Evolutionary conservation across 2,888 invertebrate species (phyloP), one percentile per base, ranked within the genome.

Genomic region (Seladonia tumulorum): DNA sequence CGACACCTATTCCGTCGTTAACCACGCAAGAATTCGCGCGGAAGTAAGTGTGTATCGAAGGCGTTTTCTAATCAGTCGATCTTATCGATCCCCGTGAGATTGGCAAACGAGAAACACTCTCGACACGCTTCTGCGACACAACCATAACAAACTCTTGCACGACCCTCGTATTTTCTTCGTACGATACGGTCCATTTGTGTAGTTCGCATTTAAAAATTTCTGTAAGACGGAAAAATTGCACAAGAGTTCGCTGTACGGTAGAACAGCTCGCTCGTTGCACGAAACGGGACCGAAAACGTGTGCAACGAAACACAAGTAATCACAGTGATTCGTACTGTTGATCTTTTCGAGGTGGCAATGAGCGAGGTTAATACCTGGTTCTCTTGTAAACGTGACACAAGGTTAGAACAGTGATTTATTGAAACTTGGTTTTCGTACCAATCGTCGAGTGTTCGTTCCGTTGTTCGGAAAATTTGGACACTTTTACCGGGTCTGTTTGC

Each of bases 371-470:
- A 35, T 3, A 3, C 35, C 3, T 35, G 45, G n/a, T 57, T 57
- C 16, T 25, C 7, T 8, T 29, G 63, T 8, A 8, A 18, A 29
- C 8, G 5, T 18, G n/a, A n/a, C 8, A 63, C 29, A 18, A 63
- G 8, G 18, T 29, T 18, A 39, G 39, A 22, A 5, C 22, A 4
- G 39, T 39, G 18, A 39, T 35, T 68, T 39, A 68, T 12, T 4
- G 35, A 29, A 16, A 63, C 29, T 63, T 29, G 63, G 18, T 63
- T 7, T 68, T 39, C 10, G 8, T 63, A 42, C 7, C 7, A 60
- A n/a, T 75, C 42, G 35, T 74, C 73, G 82, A 84, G 68, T 70
- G 60, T 68, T 76, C 57, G 66, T 68, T 29, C 14, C 63, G 29
- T 72, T n/a, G 42, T 42, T 42, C 74, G 16, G 14, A 29, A 57